Conservation (phyloP, 2,797 vertebrate genomes). For the Hafferia zeledoni region DNA sequence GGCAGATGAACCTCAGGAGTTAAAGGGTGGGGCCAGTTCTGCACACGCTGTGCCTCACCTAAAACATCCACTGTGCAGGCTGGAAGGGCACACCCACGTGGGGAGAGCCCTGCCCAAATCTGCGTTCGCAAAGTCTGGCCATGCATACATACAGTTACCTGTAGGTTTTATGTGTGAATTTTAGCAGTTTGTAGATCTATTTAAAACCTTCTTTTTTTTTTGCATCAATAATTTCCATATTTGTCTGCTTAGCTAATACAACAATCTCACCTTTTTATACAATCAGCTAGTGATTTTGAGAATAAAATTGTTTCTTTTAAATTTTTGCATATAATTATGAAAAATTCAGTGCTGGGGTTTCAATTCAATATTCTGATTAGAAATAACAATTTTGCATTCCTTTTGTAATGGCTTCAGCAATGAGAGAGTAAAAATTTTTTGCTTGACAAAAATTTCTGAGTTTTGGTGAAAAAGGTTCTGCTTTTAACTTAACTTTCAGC, state of each 20-base stretch:
- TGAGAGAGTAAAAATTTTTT: neutral
- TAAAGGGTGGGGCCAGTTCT: no score
- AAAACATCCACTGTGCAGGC: no score
- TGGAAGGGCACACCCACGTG: no score
- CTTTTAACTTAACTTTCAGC: neutral
- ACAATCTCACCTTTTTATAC: neutral
- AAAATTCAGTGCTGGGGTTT: neutral
- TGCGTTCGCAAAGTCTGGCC: no score
- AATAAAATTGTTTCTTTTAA: neutral
- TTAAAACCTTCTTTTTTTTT: neutral
- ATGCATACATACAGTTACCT: neutral
- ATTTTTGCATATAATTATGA: neutral
- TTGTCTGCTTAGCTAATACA: neutral
- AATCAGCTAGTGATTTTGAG: neutral
- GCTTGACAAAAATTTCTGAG: neutral
- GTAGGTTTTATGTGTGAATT: neutral
- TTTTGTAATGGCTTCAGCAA: neutral
- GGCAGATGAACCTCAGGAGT: no score
- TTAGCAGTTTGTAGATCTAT: neutral
- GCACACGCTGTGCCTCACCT: no score
- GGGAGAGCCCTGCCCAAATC: no score
- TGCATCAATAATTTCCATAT: neutral
- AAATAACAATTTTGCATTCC: neutral
- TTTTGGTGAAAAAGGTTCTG: neutral
- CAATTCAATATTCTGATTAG: neutral